Evolutionary conservation across 2,888 invertebrate species (phyloP).

Genomic region (Altica lythri): DNA sequence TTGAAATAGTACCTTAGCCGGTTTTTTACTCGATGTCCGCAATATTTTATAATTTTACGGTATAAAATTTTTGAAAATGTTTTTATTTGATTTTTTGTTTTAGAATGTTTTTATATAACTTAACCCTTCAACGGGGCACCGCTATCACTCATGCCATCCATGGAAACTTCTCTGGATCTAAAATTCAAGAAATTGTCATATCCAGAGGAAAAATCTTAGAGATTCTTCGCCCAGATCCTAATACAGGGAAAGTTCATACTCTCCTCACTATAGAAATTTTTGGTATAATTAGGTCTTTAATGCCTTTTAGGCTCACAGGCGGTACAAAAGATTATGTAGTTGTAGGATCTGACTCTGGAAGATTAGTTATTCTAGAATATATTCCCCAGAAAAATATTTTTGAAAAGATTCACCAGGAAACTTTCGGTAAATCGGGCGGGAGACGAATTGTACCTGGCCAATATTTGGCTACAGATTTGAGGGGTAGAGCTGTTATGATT

Average conservation of each 20-base stretch:
- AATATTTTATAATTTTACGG: too few species aligned
- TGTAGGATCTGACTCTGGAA: constrained; percentile 96
- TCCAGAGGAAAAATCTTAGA: constrained; percentile 95
- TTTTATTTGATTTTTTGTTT: background rate
- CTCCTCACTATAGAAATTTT: constrained; percentile 93
- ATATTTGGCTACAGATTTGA: constrained; percentile 97
- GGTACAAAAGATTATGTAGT: constrained; percentile 99
- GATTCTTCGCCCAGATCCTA: constrained; percentile 91
- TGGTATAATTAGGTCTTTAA: constrained; percentile 93
- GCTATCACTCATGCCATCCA: constrained; percentile 97
- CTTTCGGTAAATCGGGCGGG: constrained; percentile 99
- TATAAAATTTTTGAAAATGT: too few species aligned
- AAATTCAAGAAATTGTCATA: constrained; percentile 95
- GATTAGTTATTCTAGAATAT: constrained; percentile 97
- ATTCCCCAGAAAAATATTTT: constrained; percentile 89
- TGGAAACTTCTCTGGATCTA: constrained; percentile 97
- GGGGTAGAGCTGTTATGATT: constrained; percentile 98
- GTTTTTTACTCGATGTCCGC: too few species aligned
- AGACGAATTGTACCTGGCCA: constrained; percentile 98
- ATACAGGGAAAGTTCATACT: constrained; percentile 97
- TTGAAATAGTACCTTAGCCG: too few species aligned
- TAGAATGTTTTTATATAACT: constrained; percentile 93
- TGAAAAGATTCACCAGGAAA: constrained; percentile 98
- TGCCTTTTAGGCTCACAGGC: constrained; percentile 95
- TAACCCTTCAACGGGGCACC: constrained; percentile 95